Evolutionary conservation across 2,113 vertebrate genomes (phyloP).

Genomic region (Polypterus senegalus): DNA sequence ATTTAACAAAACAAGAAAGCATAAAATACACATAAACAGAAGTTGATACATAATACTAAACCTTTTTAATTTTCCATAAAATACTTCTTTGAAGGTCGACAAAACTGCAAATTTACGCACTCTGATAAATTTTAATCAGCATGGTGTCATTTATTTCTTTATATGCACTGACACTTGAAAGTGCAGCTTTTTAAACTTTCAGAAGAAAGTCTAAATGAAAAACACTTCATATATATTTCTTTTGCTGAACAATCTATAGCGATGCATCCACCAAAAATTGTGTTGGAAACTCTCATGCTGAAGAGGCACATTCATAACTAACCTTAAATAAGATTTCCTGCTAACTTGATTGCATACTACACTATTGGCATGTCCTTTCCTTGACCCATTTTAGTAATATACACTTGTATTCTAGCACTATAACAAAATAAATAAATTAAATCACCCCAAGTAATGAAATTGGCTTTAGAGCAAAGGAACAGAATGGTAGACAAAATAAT

Average conservation of each 20-base stretch:
- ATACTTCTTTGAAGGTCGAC: too few relatives aligned
- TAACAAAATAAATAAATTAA: neutral
- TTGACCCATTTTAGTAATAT: neutral
- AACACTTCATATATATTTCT: conserved; percentile 5
- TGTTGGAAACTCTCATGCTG: neutral
- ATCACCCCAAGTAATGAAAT: neutral
- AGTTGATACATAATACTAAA: too few relatives aligned
- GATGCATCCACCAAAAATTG: neutral
- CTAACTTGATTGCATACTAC: neutral
- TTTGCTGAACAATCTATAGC: neutral
- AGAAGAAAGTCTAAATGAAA: neutral
- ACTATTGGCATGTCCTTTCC: neutral
- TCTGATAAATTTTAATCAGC: too few relatives aligned
- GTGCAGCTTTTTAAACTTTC: too few relatives aligned
- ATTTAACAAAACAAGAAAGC: too few relatives aligned
- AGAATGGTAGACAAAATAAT: neutral
- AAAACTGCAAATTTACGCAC: too few relatives aligned
- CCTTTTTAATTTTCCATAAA: too few relatives aligned
- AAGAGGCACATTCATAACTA: neutral
- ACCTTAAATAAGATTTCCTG: neutral
- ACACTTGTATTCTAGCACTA: neutral
- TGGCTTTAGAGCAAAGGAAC: neutral
- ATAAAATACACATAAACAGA: too few relatives aligned
- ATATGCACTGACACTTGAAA: too few relatives aligned
- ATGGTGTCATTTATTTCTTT: too few relatives aligned